A percentile compares a stretch with the other conserved stretches of the same genome.
Evolutionary conservation across 2,888 invertebrate species (phyloP).

Genomic region (Thereva nobilitata): DNA sequence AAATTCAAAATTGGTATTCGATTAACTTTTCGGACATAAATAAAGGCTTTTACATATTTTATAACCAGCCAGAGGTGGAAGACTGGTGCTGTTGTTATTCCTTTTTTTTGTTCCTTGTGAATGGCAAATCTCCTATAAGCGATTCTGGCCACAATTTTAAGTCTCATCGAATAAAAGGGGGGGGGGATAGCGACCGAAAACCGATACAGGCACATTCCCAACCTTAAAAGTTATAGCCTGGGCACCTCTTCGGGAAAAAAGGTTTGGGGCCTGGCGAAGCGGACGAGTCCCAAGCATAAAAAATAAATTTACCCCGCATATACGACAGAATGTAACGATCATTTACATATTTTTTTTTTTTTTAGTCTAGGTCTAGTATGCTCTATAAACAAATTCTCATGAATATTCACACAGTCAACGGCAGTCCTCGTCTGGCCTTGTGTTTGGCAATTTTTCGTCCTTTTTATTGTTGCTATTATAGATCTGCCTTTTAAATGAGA

Average conservation of each 20-base stretch:
- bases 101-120: too few species aligned
- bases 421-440: slow-evolving; percentile 3
- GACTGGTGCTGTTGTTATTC: not conserved
- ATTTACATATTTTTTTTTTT: slow-evolving; percentile 32
- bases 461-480: slow-evolving; percentile 19
- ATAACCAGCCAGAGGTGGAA: slow-evolving; percentile 20
- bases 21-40: too few species aligned
- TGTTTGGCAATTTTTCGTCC: slow-evolving; percentile 16
- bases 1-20: too few species aligned
- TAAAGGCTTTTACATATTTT: slow-evolving; percentile 13
- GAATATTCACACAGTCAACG: slow-evolving; percentile 20
- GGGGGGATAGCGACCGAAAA: not conserved
- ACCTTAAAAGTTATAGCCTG: slow-evolving; percentile 19
- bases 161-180: slow-evolving; percentile 12
- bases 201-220: slow-evolving; percentile 12
- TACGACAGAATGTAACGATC: slow-evolving; percentile 27
- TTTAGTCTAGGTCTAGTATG: slow-evolving; percentile 10
- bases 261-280: not conserved
- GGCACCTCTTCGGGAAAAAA: slow-evolving; percentile 9
- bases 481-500: slow-evolving; percentile 32
- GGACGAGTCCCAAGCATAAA: slow-evolving; percentile 16
- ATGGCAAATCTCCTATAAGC: slow-evolving; percentile 20
- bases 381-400: slow-evolving; percentile 30
- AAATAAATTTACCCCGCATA: slow-evolving; percentile 24
- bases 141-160: slow-evolving; percentile 29